Conservation (phyloP, 92 coral and sea anemone species). For the Epizoanthus scotinus region DNA sequence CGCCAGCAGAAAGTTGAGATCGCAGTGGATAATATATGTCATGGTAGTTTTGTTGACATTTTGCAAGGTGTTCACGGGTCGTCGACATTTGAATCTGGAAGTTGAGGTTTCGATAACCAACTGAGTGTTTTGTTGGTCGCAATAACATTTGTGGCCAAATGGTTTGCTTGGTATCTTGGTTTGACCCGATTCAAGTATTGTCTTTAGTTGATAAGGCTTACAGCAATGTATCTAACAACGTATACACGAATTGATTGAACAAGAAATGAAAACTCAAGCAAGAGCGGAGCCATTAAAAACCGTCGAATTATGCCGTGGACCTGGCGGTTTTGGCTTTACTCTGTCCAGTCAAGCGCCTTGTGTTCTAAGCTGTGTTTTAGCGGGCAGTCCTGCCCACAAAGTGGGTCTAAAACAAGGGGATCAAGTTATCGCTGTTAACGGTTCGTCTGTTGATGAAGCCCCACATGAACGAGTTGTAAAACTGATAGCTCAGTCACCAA, state of each 20-base stretch:
- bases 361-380: conserved; percentile 88
- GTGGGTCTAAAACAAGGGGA: conserved; percentile 93
- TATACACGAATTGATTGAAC: neutral
- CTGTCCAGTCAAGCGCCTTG: conserved; percentile 95
- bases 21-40: neutral
- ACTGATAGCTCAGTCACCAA: conserved; percentile 76
- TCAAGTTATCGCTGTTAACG: conserved; percentile 86
- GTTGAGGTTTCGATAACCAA: conserved; percentile 2
- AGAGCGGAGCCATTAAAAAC: conserved; percentile 30
- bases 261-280: conserved; percentile 28
- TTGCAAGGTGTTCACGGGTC: conserved; percentile 21
- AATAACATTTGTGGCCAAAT: conserved; percentile 23
- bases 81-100: neutral
- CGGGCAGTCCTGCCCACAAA: conserved; percentile 91
- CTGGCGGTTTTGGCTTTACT: conserved; percentile 94
- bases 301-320: conserved; percentile 70
- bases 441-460: conserved; percentile 72
- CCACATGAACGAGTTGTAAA: conserved; percentile 92
- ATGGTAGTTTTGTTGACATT: conserved; percentile 35
- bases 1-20: neutral
- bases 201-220: neutral
- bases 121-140: conserved; percentile 3
- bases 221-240: neutral
- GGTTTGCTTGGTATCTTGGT: conserved; percentile 21
- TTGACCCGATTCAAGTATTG: neutral